These are phyloP conservation scores for Novumbra hubbsi DNA, from an alignment of 2,797 vertebrate species.

Conservation along the genomic window DNA sequence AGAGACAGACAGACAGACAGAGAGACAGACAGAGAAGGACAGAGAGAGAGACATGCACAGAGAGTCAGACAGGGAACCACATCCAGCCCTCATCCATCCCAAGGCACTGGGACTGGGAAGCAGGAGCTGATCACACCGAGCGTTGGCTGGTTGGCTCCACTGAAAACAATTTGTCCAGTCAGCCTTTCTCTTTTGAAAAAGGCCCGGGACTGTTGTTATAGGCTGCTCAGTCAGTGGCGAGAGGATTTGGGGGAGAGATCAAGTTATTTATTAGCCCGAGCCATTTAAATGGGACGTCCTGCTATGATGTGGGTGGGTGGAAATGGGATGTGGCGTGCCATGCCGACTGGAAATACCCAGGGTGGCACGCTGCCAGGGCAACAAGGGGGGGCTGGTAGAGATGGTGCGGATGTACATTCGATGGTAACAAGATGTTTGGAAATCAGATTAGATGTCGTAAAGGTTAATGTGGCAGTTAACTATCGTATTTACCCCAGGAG, in stretches of 20 bases:
- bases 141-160: slow-evolving; percentile 61
- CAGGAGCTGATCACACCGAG: slow-evolving; percentile 63
- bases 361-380: slow-evolving; percentile 61
- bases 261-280: slow-evolving; percentile 78
- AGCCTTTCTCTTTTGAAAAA: slow-evolving; percentile 77
- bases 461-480: slow-evolving; percentile 37
- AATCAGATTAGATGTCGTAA: slow-evolving; percentile 39
- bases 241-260: slow-evolving; percentile 76
- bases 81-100: slow-evolving; percentile 39
- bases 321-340: slow-evolving; percentile 74
- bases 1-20: no score
- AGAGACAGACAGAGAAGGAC: neutral
- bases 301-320: slow-evolving; percentile 66
- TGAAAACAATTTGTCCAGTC: slow-evolving; percentile 77
- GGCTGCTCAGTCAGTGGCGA: slow-evolving; percentile 70
- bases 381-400: slow-evolving; percentile 26
- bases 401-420: slow-evolving; percentile 19
- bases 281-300: slow-evolving; percentile 70
- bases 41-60: neutral
- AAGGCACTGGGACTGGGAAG: slow-evolving; percentile 67
- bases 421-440: slow-evolving; percentile 55
- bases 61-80: neutral
- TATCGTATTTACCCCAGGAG: no score
- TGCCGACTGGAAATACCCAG: slow-evolving; percentile 69
- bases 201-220: slow-evolving; percentile 74